Base-by-base conservation (phyloP, 2,797 vertebrate species). In the Argyrosomus regius region DNA sequence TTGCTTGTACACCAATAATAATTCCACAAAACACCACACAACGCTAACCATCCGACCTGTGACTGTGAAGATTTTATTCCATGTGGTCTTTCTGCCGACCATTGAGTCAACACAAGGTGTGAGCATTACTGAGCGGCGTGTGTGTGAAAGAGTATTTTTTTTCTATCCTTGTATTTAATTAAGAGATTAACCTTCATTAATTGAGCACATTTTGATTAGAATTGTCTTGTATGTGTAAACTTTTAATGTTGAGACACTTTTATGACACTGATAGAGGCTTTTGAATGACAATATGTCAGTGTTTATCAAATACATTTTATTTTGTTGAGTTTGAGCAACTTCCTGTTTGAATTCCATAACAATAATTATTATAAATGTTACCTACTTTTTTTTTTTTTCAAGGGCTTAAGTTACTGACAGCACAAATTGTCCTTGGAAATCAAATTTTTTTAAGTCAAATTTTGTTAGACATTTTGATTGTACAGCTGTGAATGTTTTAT, bases 1-100 rank as follows among this genome's bases (percentile, higher is more conserved):
- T 98, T 0, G 97, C 97, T 1, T 98, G 98, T 0, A 97, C 96
- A 6, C 95, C 97, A 0, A 93, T 98, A 16, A 93, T 98, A 78
- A 94, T 99, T 48, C 98, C 98, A 20, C 97, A 97, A 83, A 94
- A 89, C 0, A 89, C 91, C 6, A 83, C 94, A 35, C 95, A 94
- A 86, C 95, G 93, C 78, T 98, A 93, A 96, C 77, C 4, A 12
- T 57, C 58, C n/a, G 63, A 83, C 85, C 68, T 31, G 35, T 26
- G 22, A 88, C 91, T 88, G 84, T 92, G 89, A 87, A 70, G 17
- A 76, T 65, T 77, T 77, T 43, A 80, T 74, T 89, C 63, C 46
- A 22, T 59, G 63, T 83, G 68, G 63, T 88, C 52, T 76, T 84
- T 80, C 81, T 80, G 72, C 76, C 2, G 61, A 78, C 72, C 39